These are phyloP conservation scores for Euura saliciscinereae DNA, from an alignment of 1,140 invertebrate species.

Conservation along the genomic window DNA sequence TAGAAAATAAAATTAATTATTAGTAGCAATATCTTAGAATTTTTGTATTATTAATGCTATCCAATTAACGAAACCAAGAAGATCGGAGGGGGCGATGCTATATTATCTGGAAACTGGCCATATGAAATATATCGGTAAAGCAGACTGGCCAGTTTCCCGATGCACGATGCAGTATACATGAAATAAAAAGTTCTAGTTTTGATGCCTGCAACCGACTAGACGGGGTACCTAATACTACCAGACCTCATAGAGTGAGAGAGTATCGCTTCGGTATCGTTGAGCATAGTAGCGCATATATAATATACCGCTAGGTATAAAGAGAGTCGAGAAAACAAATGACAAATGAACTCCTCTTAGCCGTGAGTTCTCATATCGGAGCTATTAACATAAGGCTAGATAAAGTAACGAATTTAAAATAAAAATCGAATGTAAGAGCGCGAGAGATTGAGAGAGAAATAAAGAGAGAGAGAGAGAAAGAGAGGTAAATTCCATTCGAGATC, in stretches of 20 bases:
- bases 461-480: neutral
- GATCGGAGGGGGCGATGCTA: neutral
- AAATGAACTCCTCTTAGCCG: slow-evolving; percentile 57
- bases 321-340: slow-evolving; percentile 43
- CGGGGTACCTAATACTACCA: neutral
- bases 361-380: slow-evolving; percentile 55
- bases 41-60: neutral
- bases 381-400: slow-evolving; percentile 61
- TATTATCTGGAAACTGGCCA: too few species aligned
- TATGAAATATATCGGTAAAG: too few species aligned
- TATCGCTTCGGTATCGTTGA: too few species aligned
- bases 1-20: too few species aligned
- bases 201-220: too few species aligned
- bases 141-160: too few species aligned
- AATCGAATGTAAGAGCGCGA: slow-evolving; percentile 58
- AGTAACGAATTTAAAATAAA: slow-evolving; percentile 61
- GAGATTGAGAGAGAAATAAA: slow-evolving; percentile 17
- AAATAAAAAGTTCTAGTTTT: too few species aligned
- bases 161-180: too few species aligned
- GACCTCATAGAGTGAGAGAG: too few species aligned
- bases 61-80: slow-evolving; percentile 3
- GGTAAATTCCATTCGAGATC: slow-evolving; percentile 48
- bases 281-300: too few species aligned
- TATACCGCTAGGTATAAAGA: neutral
- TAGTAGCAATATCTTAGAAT: too few species aligned